Evolutionary conservation across 1,140 invertebrate species (phyloP), one percentile per base, ranked within the genome.

Genomic region (Bursaphelenchus mucronatus): DNA sequence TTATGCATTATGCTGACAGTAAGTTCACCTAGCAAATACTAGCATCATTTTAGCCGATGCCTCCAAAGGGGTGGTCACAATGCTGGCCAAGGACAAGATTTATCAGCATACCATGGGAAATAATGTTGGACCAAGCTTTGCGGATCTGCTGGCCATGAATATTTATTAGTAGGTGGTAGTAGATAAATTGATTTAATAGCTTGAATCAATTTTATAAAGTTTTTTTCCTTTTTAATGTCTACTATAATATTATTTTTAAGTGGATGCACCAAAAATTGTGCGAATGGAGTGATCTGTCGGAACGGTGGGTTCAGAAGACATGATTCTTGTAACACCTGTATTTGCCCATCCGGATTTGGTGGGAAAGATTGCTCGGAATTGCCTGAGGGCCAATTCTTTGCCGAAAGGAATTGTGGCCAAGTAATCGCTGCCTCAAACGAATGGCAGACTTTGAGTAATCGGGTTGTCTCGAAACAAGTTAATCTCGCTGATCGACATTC

Each of bases 61-160:
- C 3, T 39, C 57, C 13, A n/a, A 39, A n/a, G 57, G 57, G 11
- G 57, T 59, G 13, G 57, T 59, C 40, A 59, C 57, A 17, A 59
- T 59, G 13, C 57, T 59, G 13, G 57, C 57, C 19, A 59, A 59
- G 30, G 30, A 59, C 40, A 15, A 41, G 4, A 64, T 74, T 55
- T 68, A 72, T 49, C 68, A 70, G 39, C 68, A 70, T 58, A 70
- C 68, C 44, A 70, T 70, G 68, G 68, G 68, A 17, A 70, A 70
- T 41, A 70, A 73, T 53, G 68, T 70, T 46, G 70, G 40, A 9
- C 67, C 67, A 8, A 57, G 52, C 1, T 70, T 70, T 65, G 21
- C 58, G 13, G 67, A 69, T 53, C 49, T 69, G 21, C 54, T 69
- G 13, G 43, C 66, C 50, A 69, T 69, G 67, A 69, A 69, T 19